A percentile compares a stretch with the other conserved stretches of the same genome.
These are phyloP conservation scores for Thamnaconus septentrionalis DNA, from an alignment of 2,113 vertebrate species.

Conservation along the genomic window DNA sequence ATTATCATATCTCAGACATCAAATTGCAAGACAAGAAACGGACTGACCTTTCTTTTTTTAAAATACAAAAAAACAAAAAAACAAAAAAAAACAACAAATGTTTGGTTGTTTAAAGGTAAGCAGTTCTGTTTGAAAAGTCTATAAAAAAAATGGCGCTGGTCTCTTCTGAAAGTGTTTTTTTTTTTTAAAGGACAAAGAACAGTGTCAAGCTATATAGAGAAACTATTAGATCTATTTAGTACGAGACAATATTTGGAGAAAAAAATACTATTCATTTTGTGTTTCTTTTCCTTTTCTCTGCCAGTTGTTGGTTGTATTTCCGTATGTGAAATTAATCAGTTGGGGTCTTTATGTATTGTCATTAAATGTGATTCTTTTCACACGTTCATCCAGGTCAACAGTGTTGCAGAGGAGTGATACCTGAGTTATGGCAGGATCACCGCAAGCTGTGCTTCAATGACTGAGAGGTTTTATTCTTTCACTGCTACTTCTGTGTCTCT, in stretches of 20 bases:
- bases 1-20: conserved; percentile 45
- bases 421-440: conserved; percentile 40
- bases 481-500: conserved; percentile 44
- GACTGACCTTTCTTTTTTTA: conserved; percentile 48
- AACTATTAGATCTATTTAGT: conserved; percentile 48
- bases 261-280: conserved; percentile 40
- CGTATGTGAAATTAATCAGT: conserved; percentile 58
- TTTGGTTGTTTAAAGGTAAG: conserved; percentile 67
- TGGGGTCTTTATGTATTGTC: conserved; percentile 61
- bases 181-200: conserved; percentile 46
- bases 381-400: conserved; percentile 45
- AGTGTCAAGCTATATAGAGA: conserved; percentile 34
- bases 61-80: too few species aligned
- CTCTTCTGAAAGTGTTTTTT: conserved; percentile 15
- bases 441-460: conserved; percentile 41
- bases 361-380: conserved; percentile 55
- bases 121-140: conserved; percentile 53
- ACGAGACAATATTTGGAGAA: conserved; percentile 36
- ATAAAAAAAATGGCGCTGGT: not conserved
- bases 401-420: conserved; percentile 46
- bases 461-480: conserved; percentile 50
- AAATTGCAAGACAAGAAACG: conserved; percentile 52
- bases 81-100: too few species aligned
- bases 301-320: conserved; percentile 59
- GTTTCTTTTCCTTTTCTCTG: conserved; percentile 23